Percentiles rank a stretch among this genome's conserved stretches.
These are phyloP conservation scores for Sialia sialis DNA, from an alignment of 2,113 vertebrate species.

Conservation along the genomic window DNA sequence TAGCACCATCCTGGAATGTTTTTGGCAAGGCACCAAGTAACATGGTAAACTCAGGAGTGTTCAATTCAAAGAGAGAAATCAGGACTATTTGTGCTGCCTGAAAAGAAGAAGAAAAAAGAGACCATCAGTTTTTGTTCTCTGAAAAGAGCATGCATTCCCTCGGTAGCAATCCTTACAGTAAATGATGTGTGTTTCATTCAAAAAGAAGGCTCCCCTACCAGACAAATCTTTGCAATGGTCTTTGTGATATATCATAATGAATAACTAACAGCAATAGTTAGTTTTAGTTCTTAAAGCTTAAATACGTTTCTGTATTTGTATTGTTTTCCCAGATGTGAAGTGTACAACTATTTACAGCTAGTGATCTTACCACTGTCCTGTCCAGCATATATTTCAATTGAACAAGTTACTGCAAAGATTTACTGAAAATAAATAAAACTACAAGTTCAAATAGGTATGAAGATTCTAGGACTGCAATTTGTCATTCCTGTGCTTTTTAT, in stretches of 20 bases:
- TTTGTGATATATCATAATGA: not conserved
- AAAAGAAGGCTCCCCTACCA: not conserved
- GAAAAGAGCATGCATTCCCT: not conserved
- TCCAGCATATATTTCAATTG: not conserved
- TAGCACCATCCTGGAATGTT: constrained; percentile 99
- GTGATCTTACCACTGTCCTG: not conserved
- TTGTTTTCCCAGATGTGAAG: not conserved
- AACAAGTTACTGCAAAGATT: not conserved
- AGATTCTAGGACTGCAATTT: not conserved
- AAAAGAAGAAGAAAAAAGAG: not conserved
- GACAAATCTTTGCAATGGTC: not conserved
- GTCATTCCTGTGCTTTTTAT: not conserved
- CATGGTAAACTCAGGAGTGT: constrained; percentile 99
- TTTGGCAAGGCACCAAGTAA: constrained; percentile 97
- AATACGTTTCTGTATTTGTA: not conserved
- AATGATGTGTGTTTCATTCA: not conserved
- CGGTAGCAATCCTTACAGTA: not conserved
- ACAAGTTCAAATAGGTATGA: not conserved
- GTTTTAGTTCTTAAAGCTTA: not conserved
- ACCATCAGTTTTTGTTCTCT: not conserved
- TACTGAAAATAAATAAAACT: not conserved
- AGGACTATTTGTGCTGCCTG: constrained; percentile 97
- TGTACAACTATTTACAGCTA: not conserved
- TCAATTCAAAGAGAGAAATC: constrained; percentile 95
- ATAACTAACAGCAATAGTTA: not conserved